Conservation (phyloP, 2,888 invertebrate species). For the Melitaea athalia region DNA sequence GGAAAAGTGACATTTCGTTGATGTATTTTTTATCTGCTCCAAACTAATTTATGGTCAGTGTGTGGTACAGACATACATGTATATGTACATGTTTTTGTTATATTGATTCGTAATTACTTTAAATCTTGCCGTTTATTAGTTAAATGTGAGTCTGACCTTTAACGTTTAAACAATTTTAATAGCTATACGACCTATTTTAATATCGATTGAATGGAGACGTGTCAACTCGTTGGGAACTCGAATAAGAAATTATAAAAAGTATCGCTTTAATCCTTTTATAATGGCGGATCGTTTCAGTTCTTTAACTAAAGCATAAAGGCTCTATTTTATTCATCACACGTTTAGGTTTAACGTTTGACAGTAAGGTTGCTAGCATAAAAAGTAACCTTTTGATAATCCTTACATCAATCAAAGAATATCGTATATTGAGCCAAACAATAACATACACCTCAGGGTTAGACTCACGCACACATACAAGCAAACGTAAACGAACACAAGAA, state of each 20-base stretch:
- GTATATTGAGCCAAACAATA: slow-evolving; percentile 40
- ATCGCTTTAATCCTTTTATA: slow-evolving; percentile 56
- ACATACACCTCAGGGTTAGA: slow-evolving; percentile 54
- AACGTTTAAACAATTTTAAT: slow-evolving; percentile 27
- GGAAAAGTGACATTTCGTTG: slow-evolving; percentile 62
- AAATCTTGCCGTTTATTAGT: slow-evolving; percentile 10
- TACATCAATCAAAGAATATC: slow-evolving; percentile 50
- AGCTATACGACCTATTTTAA: slow-evolving; percentile 31
- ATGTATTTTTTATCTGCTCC: slow-evolving; percentile 40
- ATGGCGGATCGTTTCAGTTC: slow-evolving; percentile 54
- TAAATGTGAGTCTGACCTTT: slow-evolving; percentile 27
- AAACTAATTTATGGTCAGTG: slow-evolving; percentile 28
- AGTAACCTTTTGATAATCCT: slow-evolving; percentile 53
- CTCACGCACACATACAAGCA: slow-evolving; percentile 50
- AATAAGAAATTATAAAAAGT: slow-evolving; percentile 64
- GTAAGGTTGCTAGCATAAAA: slow-evolving; percentile 19
- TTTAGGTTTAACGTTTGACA: slow-evolving; percentile 19
- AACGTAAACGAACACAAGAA: slow-evolving; percentile 58
- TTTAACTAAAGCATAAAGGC: slow-evolving; percentile 44
- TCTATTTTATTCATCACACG: slow-evolving; percentile 27
- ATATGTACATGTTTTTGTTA: slow-evolving; percentile 5
- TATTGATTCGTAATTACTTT: slow-evolving; percentile 15
- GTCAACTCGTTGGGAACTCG: slow-evolving; percentile 64
- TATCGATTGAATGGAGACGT: slow-evolving; percentile 54
- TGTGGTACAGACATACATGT: neutral